Conservation (phyloP, 2,888 invertebrate species). For the Leptopilina syphax region DNA sequence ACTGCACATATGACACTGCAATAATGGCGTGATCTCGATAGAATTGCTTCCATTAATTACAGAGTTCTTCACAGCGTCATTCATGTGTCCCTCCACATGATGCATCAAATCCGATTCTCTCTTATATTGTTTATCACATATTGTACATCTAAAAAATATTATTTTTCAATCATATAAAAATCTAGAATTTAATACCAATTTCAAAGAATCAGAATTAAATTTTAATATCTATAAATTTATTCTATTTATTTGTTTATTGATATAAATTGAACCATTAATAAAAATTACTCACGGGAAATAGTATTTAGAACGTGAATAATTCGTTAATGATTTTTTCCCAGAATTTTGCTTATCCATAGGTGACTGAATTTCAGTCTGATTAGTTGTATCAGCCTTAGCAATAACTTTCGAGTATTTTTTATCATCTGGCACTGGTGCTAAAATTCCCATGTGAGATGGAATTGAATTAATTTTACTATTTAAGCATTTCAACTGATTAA, state of each 20-base stretch:
- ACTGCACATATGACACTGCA: conserved; percentile 73
- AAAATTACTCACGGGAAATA: conserved; percentile 11
- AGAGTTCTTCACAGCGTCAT: conserved; percentile 50
- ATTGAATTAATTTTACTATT: conserved; percentile 60
- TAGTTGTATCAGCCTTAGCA: conserved; percentile 64
- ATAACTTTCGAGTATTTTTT: conserved; percentile 64
- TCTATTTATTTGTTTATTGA: too few relatives aligned
- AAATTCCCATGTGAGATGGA: conserved; percentile 56
- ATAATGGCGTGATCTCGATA: conserved; percentile 47
- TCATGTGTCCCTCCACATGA: conserved; percentile 50
- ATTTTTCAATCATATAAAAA: background rate
- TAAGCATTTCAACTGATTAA: conserved; percentile 47
- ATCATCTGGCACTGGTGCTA: conserved; percentile 57
- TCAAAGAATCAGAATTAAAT: background rate
- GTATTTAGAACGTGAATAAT: background rate
- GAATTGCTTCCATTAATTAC: conserved; percentile 2
- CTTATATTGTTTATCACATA: conserved; percentile 74
- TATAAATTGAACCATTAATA: too few relatives aligned
- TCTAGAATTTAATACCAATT: background rate
- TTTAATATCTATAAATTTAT: background rate
- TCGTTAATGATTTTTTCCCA: background rate
- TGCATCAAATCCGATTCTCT: conserved; percentile 56
- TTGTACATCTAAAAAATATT: conserved; percentile 65
- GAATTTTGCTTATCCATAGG: conserved; percentile 6
- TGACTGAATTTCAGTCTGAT: conserved; percentile 55